Percentiles rank a stretch among this genome's conserved stretches.
phyloP scores from a whole-genome alignment of 2,113 vertebrate genomes.

The Camelus bactrianus region DNA sequence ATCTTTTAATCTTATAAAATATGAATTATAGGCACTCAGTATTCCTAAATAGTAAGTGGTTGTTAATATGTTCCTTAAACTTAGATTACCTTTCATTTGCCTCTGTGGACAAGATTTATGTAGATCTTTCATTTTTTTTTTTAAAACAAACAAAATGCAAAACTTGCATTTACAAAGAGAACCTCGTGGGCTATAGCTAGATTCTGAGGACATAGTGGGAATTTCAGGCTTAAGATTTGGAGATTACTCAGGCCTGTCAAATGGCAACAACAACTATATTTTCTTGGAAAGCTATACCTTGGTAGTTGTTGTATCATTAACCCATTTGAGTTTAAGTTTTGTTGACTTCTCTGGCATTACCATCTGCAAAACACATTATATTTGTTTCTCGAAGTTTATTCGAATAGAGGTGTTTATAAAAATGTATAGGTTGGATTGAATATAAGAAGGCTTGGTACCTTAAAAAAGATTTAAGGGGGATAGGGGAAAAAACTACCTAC shows the following conservation, averaged over 20 bases:
- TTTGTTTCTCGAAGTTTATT: neutral
- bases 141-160: neutral
- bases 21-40: neutral
- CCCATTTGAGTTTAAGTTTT: neutral
- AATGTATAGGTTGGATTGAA: neutral
- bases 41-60: conserved; percentile 18
- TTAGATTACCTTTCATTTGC: neutral
- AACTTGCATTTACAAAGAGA: neutral
- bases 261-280: neutral
- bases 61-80: neutral
- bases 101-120: neutral
- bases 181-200: neutral
- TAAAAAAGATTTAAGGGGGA: neutral
- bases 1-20: neutral
- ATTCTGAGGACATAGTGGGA: neutral
- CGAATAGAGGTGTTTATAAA: conserved; percentile 1
- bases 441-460: neutral
- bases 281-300: conserved; percentile 6
- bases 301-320: neutral
- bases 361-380: neutral
- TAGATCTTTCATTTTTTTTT: neutral
- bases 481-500: neutral
- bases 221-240: neutral
- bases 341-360: neutral
- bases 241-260: neutral